Base-by-base conservation (phyloP, 2,797 vertebrate genomes). In the Pitangus sulphuratus region DNA sequence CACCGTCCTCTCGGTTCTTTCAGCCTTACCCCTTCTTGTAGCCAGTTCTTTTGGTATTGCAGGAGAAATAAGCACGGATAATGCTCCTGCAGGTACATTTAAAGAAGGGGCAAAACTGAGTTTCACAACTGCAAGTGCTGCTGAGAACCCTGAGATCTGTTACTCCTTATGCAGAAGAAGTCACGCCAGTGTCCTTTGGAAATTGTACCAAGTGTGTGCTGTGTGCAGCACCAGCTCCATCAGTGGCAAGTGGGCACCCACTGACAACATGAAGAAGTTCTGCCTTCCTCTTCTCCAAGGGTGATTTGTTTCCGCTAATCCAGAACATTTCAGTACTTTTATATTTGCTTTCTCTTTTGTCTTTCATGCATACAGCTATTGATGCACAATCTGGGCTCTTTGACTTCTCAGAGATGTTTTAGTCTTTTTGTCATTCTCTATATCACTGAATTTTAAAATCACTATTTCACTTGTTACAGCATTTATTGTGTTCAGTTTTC, bases 1-100 rank as follows among this genome's bases (percentile, higher is more conserved):
- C 53, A 40, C 7, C 0, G 0, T 7, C 31, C 14, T 31, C 60
- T 35, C 2, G 0, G 12, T 19, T 31, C 24, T 80, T 14, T 35
- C 12, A 78, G 47, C 44, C 44, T 74, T 30, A 13, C 40, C 84
- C 42, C 26, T 65, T 12, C 40, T 30, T 6, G 1, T 7, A 53
- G 68, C n/a, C 14, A 30, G 3, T 28, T 44, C 58, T 40, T 6
- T 21, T 30, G 40, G 18, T 16, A 19, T 1, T 30, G 25, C 31
- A 10, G 12, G n/a, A 65, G 54, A 85, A 80, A 1, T 15, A 30
- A 48, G 31, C 56, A 72, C 44, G 21, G 16, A 48, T 19, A 69
- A 7, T 17, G 14, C 10, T 66, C 28, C 13, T 56, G 11, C 8
- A 72, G 39, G n/a, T 53, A 11, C 25, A 45, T 57, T 79, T 61